These are phyloP conservation scores for Adineta ricciae DNA, from an alignment of 2,888 invertebrate species.

Conservation along the genomic window DNA sequence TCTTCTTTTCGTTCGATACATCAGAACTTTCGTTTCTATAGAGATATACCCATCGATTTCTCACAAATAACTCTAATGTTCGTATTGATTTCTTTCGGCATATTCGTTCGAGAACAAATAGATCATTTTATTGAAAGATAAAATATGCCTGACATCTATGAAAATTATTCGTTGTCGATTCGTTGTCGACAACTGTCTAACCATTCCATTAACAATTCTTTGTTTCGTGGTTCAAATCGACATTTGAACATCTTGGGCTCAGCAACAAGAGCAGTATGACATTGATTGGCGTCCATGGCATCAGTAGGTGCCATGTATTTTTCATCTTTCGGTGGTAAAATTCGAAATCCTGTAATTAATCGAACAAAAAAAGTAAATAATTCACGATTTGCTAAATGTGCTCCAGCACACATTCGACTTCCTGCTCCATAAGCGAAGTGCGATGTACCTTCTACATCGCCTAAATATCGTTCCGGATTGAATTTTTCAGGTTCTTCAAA, in stretches of 20 bases:
- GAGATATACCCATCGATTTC: too few species aligned
- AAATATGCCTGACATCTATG: too few species aligned
- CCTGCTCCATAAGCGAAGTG: conserved; percentile 19
- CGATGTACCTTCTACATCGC: not conserved
- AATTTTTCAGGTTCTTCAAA: not conserved
- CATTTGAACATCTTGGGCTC: not conserved
- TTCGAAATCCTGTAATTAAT: not conserved
- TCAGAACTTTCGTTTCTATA: too few species aligned
- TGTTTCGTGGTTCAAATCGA: not conserved
- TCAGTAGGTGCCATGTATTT: not conserved
- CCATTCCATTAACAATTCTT: not conserved
- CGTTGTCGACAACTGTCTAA: not conserved
- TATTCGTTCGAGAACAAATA: too few species aligned
- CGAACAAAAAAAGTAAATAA: not conserved
- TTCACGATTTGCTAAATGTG: not conserved
- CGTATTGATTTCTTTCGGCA: too few species aligned
- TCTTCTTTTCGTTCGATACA: too few species aligned
- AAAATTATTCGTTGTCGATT: not conserved
- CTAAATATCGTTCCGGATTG: conserved; percentile 11
- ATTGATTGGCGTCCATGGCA: not conserved
- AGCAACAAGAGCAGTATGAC: not conserved
- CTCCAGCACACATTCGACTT: conserved; percentile 10
- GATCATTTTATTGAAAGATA: too few species aligned
- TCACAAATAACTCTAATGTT: too few species aligned
- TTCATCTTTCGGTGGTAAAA: not conserved